Base-by-base conservation (phyloP, 2,888 invertebrate genomes). In the Xylophagus ater region DNA sequence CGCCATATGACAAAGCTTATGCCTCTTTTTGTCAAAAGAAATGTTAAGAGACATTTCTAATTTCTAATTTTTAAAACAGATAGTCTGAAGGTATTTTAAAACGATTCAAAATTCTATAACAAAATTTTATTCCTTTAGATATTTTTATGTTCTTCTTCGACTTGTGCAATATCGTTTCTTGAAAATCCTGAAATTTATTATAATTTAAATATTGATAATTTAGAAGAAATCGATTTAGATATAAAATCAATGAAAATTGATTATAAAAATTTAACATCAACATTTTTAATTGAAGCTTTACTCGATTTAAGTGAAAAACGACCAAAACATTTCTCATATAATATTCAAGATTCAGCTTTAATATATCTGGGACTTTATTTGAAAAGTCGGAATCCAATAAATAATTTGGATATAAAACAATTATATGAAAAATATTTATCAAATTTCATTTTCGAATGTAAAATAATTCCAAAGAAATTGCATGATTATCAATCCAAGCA, bases 281-380 rank as follows among this genome's bases (percentile, higher is more conserved):
- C 65, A 64, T 40, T 53, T 70, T 53, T 78, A 19, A 68, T 73
- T 3, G 59, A 68, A 40, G 74, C 72, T 2, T 66, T 77, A 39
- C 68, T 69, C 41, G 60, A 67, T 25, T 63, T 72, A 0, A 68
- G 69, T 40, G 65, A 64, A 2, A 37, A 65, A 13, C 65, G 78
- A 42, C 78, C 78, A 1, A 71, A 77, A 47, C 70, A 78, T 49
- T 73, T 75, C 1, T 76, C 75, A 2, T 58, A 78, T 15, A 59
- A 61, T 44, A 56, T 68, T 23, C 47, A 58, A 32, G 38, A 62
- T 5, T 75, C 76, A 1, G 78, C 70, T 0, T 57, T 71, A 1
- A 54, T 78, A 32, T 67, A 67, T 43, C 58, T 78, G 26, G 78
- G 68, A 4, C 53, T 76, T 21, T 70, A 66, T 56, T 56, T 80